These are phyloP conservation scores for Indicator indicator DNA, from an alignment of 2,113 vertebrate genomes.

Conservation along the genomic window DNA sequence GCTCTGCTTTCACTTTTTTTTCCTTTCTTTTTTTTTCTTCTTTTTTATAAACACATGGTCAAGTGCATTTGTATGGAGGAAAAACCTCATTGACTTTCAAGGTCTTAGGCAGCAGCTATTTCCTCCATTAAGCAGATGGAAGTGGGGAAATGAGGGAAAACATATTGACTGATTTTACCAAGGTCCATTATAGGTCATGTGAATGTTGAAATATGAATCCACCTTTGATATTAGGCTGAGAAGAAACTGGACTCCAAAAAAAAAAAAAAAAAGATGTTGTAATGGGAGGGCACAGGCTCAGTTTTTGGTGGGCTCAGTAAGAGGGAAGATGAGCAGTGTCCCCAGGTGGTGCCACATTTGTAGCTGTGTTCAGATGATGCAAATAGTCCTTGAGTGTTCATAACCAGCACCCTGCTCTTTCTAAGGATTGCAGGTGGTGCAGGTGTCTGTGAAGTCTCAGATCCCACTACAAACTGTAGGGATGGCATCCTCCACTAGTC, in stretches of 20 bases:
- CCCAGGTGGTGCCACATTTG: not conserved
- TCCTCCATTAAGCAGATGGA: constrained; percentile 39
- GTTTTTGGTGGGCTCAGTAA: not conserved
- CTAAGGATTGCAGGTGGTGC: not conserved
- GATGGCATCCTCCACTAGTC: accelerated
- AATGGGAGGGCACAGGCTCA: not conserved
- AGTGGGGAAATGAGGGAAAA: constrained; percentile 44
- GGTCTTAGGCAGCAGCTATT: constrained; percentile 42
- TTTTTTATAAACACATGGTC: not conserved
- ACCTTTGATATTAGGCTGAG: constrained; percentile 1
- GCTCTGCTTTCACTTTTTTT: not conserved
- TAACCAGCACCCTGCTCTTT: not conserved
- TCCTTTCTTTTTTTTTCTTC: no score
- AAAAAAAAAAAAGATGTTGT: not conserved
- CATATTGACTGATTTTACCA: constrained; percentile 56
- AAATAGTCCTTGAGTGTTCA: not conserved
- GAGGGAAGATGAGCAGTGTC: not conserved
- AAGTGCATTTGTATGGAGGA: not conserved
- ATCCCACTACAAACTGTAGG: accelerated
- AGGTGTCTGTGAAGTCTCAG: not conserved
- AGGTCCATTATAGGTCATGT: constrained; percentile 36
- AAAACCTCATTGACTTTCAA: constrained; percentile 45
- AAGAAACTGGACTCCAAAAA: not conserved
- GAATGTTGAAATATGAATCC: constrained; percentile 43
- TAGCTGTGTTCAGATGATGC: not conserved